Evolutionary conservation across 2,113 vertebrate genomes (phyloP), one percentile per base, ranked within the genome.

Genomic region (Sorex araneus): DNA sequence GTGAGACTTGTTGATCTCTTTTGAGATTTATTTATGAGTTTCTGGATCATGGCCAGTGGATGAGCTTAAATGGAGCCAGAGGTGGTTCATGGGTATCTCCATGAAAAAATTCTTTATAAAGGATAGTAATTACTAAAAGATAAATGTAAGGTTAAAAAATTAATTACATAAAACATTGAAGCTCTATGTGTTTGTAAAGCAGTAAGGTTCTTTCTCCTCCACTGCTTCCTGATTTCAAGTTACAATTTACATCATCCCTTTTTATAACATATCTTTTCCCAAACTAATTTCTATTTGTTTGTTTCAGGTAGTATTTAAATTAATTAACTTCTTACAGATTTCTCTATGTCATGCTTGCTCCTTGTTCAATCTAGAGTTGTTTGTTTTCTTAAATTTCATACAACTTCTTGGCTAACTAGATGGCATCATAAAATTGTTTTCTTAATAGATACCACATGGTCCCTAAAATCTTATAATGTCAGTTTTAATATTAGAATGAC

Each of bases 161-260:
- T 92, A 89, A 40, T 79, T 83, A 78, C 57, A 34, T 90, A 54
- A 83, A 85, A 75, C 57, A 34, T 40, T 78, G 75, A 84, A 19
- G 21, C 66, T 89, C 79, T 84, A 77, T 77, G 88, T 95, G 94
- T 40, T 94, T 87, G 40, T 78, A 81, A 94, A 84, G 63, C 71
- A 69, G 0, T 76, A 54, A 0, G 5, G 90, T 34, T 75, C 8
- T 10, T 16, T 8, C 12, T 25, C 57, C 12, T 8, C 73, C 34
- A 2, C 13, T 28, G 23, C 54, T 54, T 54, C 54, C 54, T 54
- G 54, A 54, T 54, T 54, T 81, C 9, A 23, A 28, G 43, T 93
- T 75, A 36, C 8, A 7, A 16, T 32, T 54, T 54, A 12, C 18
- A 19, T 54, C 54, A 6, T 85, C 40, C n/a, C 28, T 27, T 8